Conservation (phyloP, 2,797 vertebrate genomes). For the Eulemur coronatus region DNA sequence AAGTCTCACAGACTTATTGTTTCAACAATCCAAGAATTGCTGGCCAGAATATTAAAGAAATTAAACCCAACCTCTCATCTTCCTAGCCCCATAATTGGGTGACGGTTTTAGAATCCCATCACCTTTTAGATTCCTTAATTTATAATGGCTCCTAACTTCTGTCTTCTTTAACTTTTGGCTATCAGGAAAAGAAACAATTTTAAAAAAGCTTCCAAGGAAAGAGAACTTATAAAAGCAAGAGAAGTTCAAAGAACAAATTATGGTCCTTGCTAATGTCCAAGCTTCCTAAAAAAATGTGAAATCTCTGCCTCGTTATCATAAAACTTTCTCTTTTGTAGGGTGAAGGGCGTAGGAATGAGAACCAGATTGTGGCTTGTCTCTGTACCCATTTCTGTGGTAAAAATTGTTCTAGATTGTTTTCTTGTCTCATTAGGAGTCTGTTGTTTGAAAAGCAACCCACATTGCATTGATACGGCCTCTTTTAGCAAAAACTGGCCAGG, state of each 20-base stretch:
- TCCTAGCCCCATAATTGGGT: not conserved
- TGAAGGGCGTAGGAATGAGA: not conserved
- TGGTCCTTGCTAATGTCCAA: not conserved
- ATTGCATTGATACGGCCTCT: not conserved
- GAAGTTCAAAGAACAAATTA: not conserved
- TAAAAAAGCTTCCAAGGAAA: slow-evolving; percentile 35
- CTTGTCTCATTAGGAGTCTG: not conserved
- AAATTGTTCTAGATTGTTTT: not conserved
- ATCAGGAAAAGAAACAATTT: not conserved
- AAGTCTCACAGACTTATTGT: not conserved
- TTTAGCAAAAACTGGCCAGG: slow-evolving; percentile 19
- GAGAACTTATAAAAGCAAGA: slow-evolving; percentile 9
- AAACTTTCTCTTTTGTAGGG: not conserved
- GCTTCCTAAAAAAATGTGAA: not conserved
- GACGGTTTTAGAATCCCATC: not conserved
- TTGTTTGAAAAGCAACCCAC: slow-evolving; percentile 39
- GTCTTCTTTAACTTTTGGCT: not conserved
- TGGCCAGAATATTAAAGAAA: slow-evolving; percentile 21
- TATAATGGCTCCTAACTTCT: not conserved
- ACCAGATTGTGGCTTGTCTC: not conserved
- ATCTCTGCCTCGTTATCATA: not conserved
- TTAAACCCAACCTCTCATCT: not conserved
- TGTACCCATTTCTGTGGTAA: not conserved
- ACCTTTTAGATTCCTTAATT: not conserved
- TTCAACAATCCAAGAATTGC: not conserved